Base-by-base conservation (phyloP, 2,888 invertebrate species). In the Cotesia congregata region DNA sequence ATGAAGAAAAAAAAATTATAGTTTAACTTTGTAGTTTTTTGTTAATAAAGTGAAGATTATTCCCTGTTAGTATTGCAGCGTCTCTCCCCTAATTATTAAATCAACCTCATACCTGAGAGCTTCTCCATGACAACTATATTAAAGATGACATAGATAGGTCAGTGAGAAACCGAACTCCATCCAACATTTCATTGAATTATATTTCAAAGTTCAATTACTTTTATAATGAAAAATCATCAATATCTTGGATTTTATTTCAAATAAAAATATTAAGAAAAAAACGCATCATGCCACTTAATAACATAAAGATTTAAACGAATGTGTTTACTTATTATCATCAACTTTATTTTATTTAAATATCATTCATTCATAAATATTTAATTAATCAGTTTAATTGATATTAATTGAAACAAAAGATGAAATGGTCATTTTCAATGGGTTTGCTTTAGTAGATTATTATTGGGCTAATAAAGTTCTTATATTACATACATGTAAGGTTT, bases 31-130 rank as follows among this genome's bases (percentile, higher is more conserved):
- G 30, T 30, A 30, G 30, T 30, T 30, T 30, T 3, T 30, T 2
- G 17, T 17, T 17, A 17, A 3, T 3, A 3, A 30, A 30, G 30
- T 30, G 30, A 30, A 30, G 3, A 30, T 30, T 30, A 30, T 30
- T 30, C 30, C 3, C 30, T 30, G 30, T 30, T 30, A 30, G 30
- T 30, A 30, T 30, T 30, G 61, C 15, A 20, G 20, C 30, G 6
- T n/a, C 40, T 30, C 5, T 39, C n/a, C 67, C 5, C 6, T 39
- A 20, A 20, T 72, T 39, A 70, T 50, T 40, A 77, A 74, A 41
- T 78, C 77, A 78, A 50, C 80, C 83, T 83, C 86, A 86, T 88
- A 87, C 86, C 87, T 87, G 86, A 84, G 86, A 87, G 82, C 84
- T 87, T 80, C 84, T 86, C 86, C 86, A 85, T 81, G 87, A 87